These are phyloP conservation scores for Tachyglossus aculeatus DNA, from an alignment of 2,797 vertebrate genomes.

Conservation along the genomic window DNA sequence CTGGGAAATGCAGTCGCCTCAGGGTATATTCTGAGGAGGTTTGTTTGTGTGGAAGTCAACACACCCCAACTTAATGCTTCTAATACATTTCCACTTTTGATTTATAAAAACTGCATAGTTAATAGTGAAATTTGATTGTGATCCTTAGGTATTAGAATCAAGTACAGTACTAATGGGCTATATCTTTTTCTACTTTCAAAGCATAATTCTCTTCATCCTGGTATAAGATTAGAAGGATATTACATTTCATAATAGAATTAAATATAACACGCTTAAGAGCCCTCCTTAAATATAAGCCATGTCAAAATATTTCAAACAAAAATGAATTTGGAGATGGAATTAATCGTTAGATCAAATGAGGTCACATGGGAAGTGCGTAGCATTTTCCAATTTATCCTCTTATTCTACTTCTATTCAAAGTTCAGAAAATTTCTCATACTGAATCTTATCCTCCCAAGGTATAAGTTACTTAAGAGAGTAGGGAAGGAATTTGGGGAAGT, in stretches of 20 bases:
- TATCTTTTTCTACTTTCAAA: constrained; percentile 32
- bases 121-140: constrained; percentile 16
- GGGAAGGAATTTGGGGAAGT: background rate
- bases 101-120: no score
- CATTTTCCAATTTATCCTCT: constrained; percentile 21
- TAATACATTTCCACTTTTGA: no score
- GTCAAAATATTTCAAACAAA: constrained; percentile 45
- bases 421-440: constrained; percentile 25
- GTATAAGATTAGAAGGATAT: constrained; percentile 44
- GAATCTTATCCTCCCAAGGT: background rate
- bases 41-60: no score
- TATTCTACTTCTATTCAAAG: constrained; percentile 20
- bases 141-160: constrained; percentile 3
- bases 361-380: constrained; percentile 36
- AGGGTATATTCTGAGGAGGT: no score
- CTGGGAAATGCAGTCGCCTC: no score
- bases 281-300: constrained; percentile 40
- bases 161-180: constrained; percentile 30
- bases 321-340: constrained; percentile 34
- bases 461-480: background rate
- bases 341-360: constrained; percentile 53
- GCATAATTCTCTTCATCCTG: constrained; percentile 30
- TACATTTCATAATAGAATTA: constrained; percentile 17
- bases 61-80: no score
- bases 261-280: constrained; percentile 18